Conservation (phyloP, 2,113 vertebrate species). For the Agelaius tricolor region DNA sequence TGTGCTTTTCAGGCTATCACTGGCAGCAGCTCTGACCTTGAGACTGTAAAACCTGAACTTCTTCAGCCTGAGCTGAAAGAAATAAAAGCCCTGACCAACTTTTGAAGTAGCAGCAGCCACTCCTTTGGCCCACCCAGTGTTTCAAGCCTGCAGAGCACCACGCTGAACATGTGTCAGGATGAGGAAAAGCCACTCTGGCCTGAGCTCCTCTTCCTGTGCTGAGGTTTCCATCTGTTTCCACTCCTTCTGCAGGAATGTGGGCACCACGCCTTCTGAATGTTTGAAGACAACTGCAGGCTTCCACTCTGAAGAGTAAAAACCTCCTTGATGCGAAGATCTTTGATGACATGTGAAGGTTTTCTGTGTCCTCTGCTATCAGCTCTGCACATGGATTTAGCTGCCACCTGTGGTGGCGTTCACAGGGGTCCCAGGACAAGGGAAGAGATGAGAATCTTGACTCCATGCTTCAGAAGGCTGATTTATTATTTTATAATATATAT, state of each 20-base stretch:
- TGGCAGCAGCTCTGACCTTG: background rate
- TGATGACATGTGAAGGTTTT: background rate
- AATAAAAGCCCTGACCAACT: background rate
- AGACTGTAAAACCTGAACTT: background rate
- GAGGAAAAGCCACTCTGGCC: background rate
- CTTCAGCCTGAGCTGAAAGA: background rate
- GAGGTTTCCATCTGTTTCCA: slow-evolving; percentile 12
- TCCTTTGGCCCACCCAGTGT: background rate
- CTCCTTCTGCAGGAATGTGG: background rate
- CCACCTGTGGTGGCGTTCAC: background rate
- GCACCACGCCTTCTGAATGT: background rate
- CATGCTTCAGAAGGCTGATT: no score
- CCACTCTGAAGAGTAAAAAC: background rate
- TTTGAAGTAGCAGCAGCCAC: background rate
- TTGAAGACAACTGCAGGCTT: background rate
- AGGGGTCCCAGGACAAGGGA: no score
- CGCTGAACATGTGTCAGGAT: background rate
- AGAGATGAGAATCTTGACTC: no score
- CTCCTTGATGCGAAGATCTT: background rate
- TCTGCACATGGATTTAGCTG: background rate
- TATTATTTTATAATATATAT: no score
- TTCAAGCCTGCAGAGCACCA: background rate
- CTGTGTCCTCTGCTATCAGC: background rate
- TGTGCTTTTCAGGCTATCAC: background rate
- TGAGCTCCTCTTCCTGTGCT: background rate